phyloP scores from a whole-genome alignment of 2,888 invertebrate species.

The Mechanitis mazaeus region DNA sequence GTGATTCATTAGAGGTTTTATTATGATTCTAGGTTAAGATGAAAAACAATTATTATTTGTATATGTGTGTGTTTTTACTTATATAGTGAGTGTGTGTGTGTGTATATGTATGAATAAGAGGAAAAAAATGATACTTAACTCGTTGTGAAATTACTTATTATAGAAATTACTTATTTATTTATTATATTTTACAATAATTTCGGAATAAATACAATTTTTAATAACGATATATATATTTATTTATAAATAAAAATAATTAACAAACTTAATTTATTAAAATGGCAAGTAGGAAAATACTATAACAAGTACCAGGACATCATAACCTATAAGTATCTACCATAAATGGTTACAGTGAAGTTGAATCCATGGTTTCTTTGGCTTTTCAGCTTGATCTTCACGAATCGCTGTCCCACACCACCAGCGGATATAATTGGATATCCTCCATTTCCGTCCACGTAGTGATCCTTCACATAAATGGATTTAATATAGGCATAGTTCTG shows the following conservation, averaged over 20 bases:
- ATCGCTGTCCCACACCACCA: constrained; percentile 64
- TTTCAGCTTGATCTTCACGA: constrained; percentile 63
- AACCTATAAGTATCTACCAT: constrained; percentile 53
- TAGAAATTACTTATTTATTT: no score
- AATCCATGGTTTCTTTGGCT: constrained; percentile 59
- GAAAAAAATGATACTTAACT: no score
- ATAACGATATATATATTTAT: constrained; percentile 9
- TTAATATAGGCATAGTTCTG: constrained; percentile 56
- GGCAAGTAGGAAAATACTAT: constrained; percentile 19
- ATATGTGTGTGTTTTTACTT: no score
- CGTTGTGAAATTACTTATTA: no score
- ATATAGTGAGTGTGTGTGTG: no score
- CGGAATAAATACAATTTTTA: no score
- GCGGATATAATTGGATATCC: constrained; percentile 57
- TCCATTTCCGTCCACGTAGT: constrained; percentile 52
- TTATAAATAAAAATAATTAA: constrained; percentile 17
- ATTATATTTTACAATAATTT: no score
- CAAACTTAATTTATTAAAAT: not conserved
- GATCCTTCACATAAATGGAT: constrained; percentile 58
- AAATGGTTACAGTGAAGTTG: constrained; percentile 65
- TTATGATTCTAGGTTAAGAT: constrained; percentile 21
- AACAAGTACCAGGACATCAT: constrained; percentile 33
- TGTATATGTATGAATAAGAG: no score
- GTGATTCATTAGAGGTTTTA: constrained; percentile 14
- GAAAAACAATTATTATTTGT: constrained; percentile 11